Base-by-base conservation (phyloP, 2,888 invertebrate genomes). In the Graphium colonna region DNA sequence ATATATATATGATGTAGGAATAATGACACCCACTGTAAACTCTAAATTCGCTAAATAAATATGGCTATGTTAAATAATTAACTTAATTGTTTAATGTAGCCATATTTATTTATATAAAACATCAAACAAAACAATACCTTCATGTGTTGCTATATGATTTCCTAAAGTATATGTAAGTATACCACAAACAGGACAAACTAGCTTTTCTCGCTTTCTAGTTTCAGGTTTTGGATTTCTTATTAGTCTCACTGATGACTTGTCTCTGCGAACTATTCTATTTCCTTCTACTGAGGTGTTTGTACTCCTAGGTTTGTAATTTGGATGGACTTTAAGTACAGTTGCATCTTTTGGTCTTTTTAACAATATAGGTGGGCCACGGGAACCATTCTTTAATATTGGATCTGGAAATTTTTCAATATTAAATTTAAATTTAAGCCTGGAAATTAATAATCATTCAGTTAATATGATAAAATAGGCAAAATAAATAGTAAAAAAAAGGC, bases 171-270 rank as follows among this genome's bases (percentile, higher is more conserved):
- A 88, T 0, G 90, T 90, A 13, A 90, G 75, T 62, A 90, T 86
- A 15, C 90, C 90, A 69, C 90, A 90, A 4, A 90, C 80, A 12
- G 90, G 90, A 57, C 90, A 90, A 0, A 90, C 88, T 55, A 88
- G 75, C 67, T 90, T 90, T 58, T 90, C 90, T 48, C 77, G 75
- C 57, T 81, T 82, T 53, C 81, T 87, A 10, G 73, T 60, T 3
- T 70, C 69, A 0, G 68, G 67, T 42, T 71, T 74, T 3, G 75
- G 68, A 49, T 62, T 59, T 26, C 77, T 70, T 3, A 82, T 72
- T 61, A 81, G 67, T 59, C 79, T 71, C 1, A 82, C 68, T 38
- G 78, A 67, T 38, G 78, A 67, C 51, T 79, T 80, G 1, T 82
- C 77, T 31, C 74, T 61, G 10, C 75, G 71, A 4, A 68, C 48